phyloP scores from a whole-genome alignment of 2,888 invertebrate species.

The Gordius sp. region DNA sequence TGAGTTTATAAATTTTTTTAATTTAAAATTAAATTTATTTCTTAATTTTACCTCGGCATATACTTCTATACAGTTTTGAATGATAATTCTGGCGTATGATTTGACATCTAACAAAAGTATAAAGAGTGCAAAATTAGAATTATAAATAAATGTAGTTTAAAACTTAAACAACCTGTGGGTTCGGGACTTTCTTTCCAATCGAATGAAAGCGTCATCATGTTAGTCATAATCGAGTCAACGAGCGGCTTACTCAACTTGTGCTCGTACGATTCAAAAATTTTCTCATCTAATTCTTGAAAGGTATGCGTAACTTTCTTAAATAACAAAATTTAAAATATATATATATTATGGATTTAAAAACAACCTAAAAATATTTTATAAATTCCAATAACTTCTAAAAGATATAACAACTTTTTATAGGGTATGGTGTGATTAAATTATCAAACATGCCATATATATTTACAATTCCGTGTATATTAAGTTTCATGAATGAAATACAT shows the following conservation, averaged over 20 bases:
- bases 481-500: not conserved
- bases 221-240: not conserved
- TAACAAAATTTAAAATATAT: not conserved
- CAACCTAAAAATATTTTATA: not conserved
- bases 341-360: not conserved
- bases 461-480: not conserved
- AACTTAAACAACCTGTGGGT: conserved; percentile 4
- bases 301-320: not conserved
- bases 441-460: not conserved
- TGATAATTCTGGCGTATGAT: conserved; percentile 3
- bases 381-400: not conserved
- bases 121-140: not conserved
- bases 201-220: conserved; percentile 1
- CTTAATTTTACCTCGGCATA: not conserved
- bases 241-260: not conserved
- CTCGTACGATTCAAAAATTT: not conserved
- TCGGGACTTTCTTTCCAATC: conserved; percentile 10
- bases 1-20: not conserved
- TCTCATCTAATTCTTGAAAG: not conserved
- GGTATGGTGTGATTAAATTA: not conserved
- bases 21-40: not conserved
- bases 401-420: not conserved
- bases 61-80: conserved; percentile 11
- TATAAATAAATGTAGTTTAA: not conserved
- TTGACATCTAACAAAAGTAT: conserved; percentile 2